Evolutionary conservation across 1,140 invertebrate species (phyloP).

Genomic region (Epicauta chinensis): DNA sequence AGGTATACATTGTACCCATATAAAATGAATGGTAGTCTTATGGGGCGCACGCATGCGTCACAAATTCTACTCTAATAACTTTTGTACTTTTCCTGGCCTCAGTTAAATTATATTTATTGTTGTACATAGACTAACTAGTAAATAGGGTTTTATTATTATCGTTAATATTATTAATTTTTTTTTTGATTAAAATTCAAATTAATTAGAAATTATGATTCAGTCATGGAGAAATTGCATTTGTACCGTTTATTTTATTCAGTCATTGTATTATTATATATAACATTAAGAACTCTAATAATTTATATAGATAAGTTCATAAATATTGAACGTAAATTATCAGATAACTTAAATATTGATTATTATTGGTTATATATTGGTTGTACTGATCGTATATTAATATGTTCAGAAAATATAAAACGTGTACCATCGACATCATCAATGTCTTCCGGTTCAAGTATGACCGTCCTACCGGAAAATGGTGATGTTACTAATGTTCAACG

Average conservation of each 20-base stretch:
- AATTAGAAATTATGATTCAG: background rate
- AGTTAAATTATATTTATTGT: too few relatives aligned
- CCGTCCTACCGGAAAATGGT: conserved; percentile 27
- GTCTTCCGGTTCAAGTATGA: conserved; percentile 31
- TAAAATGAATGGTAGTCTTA: too few relatives aligned
- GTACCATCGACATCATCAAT: conserved; percentile 31
- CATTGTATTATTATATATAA: conserved; percentile 17
- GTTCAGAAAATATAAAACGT: conserved; percentile 25
- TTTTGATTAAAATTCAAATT: too few relatives aligned
- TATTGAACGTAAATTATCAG: conserved; percentile 13
- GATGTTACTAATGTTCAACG: conserved; percentile 16
- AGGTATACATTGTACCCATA: too few relatives aligned
- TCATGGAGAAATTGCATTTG: conserved; percentile 3
- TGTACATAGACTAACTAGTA: too few relatives aligned
- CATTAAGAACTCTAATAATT: conserved; percentile 15
- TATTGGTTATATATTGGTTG: conserved; percentile 6
- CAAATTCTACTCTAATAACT: too few relatives aligned
- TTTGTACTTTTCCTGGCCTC: too few relatives aligned
- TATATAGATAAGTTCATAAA: conserved; percentile 26
- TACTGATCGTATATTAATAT: conserved; percentile 15
- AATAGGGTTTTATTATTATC: too few relatives aligned
- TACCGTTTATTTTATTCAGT: conserved; percentile 10
- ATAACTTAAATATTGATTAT: conserved; percentile 1
- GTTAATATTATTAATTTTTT: too few relatives aligned
- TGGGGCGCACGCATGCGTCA: too few relatives aligned